phyloP scores from a whole-genome alignment of 2,113 vertebrate species.

The Anguilla japonica region DNA sequence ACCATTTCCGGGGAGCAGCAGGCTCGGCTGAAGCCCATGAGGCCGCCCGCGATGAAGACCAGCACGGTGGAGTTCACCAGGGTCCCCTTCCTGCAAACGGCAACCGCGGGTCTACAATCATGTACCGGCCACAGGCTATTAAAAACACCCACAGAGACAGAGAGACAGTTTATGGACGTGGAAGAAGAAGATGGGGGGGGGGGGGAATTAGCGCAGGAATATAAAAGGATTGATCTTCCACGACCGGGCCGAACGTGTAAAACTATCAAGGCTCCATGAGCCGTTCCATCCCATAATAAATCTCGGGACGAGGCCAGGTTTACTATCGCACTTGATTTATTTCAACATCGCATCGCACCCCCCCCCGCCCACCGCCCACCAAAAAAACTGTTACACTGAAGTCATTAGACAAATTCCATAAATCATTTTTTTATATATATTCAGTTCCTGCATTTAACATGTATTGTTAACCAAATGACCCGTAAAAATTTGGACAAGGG shows the following conservation, averaged over 20 bases:
- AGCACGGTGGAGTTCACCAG: conserved; percentile 74
- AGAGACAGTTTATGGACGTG: conserved; percentile 17
- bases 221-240: conserved; percentile 27
- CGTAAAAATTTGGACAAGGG: neutral
- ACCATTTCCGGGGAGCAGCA: conserved; percentile 76
- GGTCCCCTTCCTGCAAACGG: conserved; percentile 73
- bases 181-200: neutral
- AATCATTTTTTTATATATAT: neutral
- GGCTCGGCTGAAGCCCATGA: conserved; percentile 80
- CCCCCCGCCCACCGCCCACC: no score
- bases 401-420: neutral
- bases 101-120: conserved; percentile 7
- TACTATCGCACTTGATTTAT: conserved; percentile 23
- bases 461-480: neutral
- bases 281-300: conserved; percentile 14
- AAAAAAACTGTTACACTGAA: neutral
- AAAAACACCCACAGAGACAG: conserved; percentile 12
- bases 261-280: conserved; percentile 15
- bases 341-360: neutral
- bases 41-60: conserved; percentile 71
- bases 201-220: conserved; percentile 12
- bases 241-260: conserved; percentile 24
- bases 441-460: neutral
- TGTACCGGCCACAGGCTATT: conserved; percentile 26
- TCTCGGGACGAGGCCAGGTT: conserved; percentile 4